A percentile compares a stretch with the other conserved stretches of the same genome.
Conservation (phyloP, 2,113 vertebrate species). For the Neotoma lepida region DNA sequence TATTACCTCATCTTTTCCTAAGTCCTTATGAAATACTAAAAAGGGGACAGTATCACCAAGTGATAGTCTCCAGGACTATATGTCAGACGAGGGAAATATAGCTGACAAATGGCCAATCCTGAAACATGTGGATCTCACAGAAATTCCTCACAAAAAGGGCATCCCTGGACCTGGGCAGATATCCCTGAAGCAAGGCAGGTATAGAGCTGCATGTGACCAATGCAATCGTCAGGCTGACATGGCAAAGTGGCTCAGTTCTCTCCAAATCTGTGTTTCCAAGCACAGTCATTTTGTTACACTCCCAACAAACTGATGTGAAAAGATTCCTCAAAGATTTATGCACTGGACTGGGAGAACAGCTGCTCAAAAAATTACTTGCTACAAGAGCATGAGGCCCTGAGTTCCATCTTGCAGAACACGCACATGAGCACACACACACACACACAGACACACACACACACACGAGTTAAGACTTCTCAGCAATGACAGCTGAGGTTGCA, state of each 20-base stretch:
- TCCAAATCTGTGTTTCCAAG: not conserved
- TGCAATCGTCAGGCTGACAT: not conserved
- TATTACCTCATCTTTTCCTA: slow-evolving; percentile 17
- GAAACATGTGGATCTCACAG: not conserved
- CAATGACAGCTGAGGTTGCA: not conserved
- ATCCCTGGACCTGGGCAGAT: not conserved
- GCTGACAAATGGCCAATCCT: not conserved
- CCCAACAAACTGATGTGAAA: not conserved
- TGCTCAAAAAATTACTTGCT: not conserved
- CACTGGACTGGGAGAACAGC: not conserved
- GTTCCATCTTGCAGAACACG: not conserved
- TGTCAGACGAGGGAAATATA: not conserved
- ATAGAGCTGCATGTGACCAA: not conserved
- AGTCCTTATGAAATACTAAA: slow-evolving; percentile 8
- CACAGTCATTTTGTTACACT: not conserved
- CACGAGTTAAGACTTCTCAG: not conserved
- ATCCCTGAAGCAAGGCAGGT: too few relatives aligned
- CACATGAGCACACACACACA: not conserved
- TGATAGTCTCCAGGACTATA: not conserved
- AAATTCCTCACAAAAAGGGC: not conserved
- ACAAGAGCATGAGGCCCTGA: not conserved
- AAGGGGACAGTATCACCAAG: not conserved
- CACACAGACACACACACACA: not conserved
- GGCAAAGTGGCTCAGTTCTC: not conserved
- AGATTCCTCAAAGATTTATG: not conserved